Evolutionary conservation across 2,888 invertebrate genomes (phyloP).

Genomic region (Syrphus vitripennis): DNA sequence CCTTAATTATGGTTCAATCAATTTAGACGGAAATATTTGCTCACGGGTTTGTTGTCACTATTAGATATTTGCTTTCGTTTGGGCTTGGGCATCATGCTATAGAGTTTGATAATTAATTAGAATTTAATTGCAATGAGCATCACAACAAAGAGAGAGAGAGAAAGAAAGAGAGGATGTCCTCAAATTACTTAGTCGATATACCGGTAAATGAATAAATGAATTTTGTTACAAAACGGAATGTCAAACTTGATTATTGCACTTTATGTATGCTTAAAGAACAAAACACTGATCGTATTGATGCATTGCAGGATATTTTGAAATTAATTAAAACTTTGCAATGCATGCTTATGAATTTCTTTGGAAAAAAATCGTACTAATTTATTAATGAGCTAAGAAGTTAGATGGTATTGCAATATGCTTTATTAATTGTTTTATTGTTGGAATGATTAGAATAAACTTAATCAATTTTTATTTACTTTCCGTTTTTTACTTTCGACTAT

Average conservation of each 20-base stretch:
- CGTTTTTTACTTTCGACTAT: too few species aligned
- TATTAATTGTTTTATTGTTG: too few species aligned
- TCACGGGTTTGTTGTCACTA: slow-evolving; percentile 1
- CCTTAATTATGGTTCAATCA: slow-evolving; percentile 60
- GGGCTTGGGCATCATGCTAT: neutral
- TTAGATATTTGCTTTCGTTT: neutral
- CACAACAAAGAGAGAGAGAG: too few species aligned
- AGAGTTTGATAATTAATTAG: slow-evolving; percentile 48
- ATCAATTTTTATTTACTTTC: too few species aligned
- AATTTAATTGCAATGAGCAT: slow-evolving; percentile 37
- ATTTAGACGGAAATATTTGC: slow-evolving; percentile 40
- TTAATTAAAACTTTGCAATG: neutral
- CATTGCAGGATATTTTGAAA: neutral
- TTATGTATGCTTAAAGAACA: too few species aligned
- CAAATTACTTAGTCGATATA: slow-evolving; percentile 18
- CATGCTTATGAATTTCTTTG: neutral
- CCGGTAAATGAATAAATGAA: slow-evolving; percentile 9
- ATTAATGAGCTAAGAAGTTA: too few species aligned
- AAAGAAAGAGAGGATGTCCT: slow-evolving; percentile 16
- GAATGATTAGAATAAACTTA: too few species aligned
- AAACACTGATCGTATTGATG: neutral
- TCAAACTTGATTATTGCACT: neutral
- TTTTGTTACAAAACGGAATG: neutral
- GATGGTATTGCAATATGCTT: too few species aligned
- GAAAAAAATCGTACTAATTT: neutral